Conservation (phyloP, 2,888 invertebrate species). For the Scaptodrosophila latifasciaeformis region DNA sequence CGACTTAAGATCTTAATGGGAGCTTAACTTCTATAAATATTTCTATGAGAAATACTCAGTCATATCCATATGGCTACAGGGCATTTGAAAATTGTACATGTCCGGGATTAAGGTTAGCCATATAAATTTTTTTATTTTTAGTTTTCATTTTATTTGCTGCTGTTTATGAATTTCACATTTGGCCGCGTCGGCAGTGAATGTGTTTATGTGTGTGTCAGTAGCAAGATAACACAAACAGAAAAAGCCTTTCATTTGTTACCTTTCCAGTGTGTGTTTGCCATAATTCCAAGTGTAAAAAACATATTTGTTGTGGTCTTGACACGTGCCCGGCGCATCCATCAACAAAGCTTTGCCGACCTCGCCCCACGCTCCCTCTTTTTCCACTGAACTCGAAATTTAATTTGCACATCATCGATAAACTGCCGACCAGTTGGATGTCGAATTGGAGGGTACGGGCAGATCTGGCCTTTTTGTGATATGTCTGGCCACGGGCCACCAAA, state of each 20-base stretch:
- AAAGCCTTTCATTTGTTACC: slow-evolving; percentile 16
- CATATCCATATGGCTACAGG: too few relatives aligned
- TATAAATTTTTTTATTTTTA: too few relatives aligned
- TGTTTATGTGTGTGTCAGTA: slow-evolving; percentile 27
- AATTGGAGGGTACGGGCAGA: slow-evolving; percentile 15
- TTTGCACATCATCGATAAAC: slow-evolving; percentile 64
- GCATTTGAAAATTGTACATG: too few relatives aligned
- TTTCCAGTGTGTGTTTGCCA: slow-evolving; percentile 38
- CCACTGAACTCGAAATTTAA: slow-evolving; percentile 46
- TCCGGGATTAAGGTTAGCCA: neutral
- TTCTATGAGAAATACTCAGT: too few relatives aligned
- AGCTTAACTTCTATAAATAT: too few relatives aligned
- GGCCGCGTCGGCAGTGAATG: neutral
- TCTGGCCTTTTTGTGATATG: neutral
- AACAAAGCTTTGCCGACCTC: slow-evolving; percentile 20
- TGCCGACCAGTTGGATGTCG: slow-evolving; percentile 21
- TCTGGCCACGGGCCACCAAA: neutral
- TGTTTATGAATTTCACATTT: slow-evolving; percentile 56
- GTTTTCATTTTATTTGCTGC: slow-evolving; percentile 18
- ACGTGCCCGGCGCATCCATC: slow-evolving; percentile 58
- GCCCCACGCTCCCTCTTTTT: neutral
- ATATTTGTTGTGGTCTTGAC: slow-evolving; percentile 57
- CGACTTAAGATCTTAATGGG: too few relatives aligned
- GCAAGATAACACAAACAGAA: slow-evolving; percentile 22
- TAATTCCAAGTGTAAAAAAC: slow-evolving; percentile 62